Conservation (phyloP, 1,140 invertebrate genomes). For the Proales similis region DNA sequence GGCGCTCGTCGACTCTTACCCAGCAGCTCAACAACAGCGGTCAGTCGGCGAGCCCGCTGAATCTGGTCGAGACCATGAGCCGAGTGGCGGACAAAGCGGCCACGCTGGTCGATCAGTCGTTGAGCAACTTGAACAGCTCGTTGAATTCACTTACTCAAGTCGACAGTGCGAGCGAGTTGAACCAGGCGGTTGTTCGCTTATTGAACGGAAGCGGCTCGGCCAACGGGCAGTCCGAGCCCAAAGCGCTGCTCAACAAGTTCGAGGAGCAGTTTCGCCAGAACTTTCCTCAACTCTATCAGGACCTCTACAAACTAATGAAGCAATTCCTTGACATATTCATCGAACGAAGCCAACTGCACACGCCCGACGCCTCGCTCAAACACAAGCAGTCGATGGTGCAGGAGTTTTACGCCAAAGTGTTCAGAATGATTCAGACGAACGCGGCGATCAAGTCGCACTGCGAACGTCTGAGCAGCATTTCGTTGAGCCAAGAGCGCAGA, state of each 20-base stretch:
- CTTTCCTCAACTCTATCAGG: slow-evolving; percentile 24
- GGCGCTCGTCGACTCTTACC: background rate
- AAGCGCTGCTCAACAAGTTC: slow-evolving; percentile 10
- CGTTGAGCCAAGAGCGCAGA: background rate
- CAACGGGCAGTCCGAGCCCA: background rate
- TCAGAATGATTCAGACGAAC: background rate
- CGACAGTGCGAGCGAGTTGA: no score
- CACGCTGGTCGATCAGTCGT: slow-evolving; percentile 24
- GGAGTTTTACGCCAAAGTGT: slow-evolving; percentile 30
- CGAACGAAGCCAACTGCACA: background rate
- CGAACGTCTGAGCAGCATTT: background rate
- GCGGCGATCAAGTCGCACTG: slow-evolving; percentile 4
- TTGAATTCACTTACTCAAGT: background rate
- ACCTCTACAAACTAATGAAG: slow-evolving; percentile 26
- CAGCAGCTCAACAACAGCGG: background rate
- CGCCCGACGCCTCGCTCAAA: background rate
- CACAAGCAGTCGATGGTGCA: slow-evolving; percentile 22
- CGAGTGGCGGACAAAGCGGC: slow-evolving; percentile 32
- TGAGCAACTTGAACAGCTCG: background rate
- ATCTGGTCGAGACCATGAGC: slow-evolving; percentile 21
- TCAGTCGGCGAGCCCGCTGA: no score
- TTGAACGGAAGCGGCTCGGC: background rate
- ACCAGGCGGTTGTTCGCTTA: background rate
- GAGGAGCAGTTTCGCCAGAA: slow-evolving; percentile 5
- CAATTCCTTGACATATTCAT: slow-evolving; percentile 2